Evolutionary conservation across 2,113 vertebrate species (phyloP).

Genomic region (Eptatretus burgeri): DNA sequence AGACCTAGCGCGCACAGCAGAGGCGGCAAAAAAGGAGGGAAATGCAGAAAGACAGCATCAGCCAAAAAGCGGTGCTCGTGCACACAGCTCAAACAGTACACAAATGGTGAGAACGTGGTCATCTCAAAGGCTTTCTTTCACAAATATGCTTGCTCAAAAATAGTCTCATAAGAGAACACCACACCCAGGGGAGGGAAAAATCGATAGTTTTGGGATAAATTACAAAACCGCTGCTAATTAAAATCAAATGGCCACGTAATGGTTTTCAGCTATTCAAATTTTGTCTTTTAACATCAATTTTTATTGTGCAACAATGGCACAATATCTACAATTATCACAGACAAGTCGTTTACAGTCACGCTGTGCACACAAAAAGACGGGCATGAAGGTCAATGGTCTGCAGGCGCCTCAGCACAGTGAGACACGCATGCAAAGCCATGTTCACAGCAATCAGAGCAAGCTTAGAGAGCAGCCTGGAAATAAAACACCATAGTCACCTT

Average conservation of each 20-base stretch:
- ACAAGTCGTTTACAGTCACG: background rate
- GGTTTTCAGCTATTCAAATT: no score
- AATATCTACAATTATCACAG: background rate
- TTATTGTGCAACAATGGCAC: background rate
- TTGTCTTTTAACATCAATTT: no score
- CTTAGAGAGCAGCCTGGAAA: background rate
- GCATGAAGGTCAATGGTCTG: background rate
- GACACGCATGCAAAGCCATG: background rate
- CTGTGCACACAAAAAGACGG: background rate
- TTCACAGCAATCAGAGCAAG: background rate
- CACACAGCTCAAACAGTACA: no score
- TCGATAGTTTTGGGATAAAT: no score
- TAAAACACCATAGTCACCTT: slow-evolving; percentile 4
- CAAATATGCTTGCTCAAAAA: no score
- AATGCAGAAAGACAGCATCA: background rate
- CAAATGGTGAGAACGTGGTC: no score
- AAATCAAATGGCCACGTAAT: no score
- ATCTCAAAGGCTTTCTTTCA: no score
- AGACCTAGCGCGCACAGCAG: background rate
- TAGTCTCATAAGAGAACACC: no score
- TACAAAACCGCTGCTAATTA: no score
- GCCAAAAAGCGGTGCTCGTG: no score
- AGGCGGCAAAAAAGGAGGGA: background rate
- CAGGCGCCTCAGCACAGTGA: background rate
- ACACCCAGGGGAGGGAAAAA: no score